A percentile compares a stretch with the other conserved stretches of the same genome.
Evolutionary conservation across 2,888 invertebrate species (phyloP).

Genomic region (Galeruca laticollis): DNA sequence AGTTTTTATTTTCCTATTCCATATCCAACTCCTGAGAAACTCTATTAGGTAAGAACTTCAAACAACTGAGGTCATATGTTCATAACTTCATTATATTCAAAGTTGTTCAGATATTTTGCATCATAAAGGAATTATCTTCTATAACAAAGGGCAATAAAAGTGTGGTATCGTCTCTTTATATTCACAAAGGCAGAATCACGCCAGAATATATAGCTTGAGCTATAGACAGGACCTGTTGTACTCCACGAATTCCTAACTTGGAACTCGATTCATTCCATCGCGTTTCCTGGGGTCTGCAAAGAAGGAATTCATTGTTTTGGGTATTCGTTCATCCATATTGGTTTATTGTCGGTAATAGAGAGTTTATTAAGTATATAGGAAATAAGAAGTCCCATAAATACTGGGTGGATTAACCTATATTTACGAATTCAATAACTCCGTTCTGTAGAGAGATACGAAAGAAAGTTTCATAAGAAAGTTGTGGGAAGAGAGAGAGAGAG

Average conservation of each 20-base stretch:
- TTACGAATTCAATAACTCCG: too few species aligned
- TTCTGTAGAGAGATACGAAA: too few species aligned
- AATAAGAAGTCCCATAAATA: not conserved
- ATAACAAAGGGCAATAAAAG: conserved; percentile 61
- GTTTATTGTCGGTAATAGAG: not conserved
- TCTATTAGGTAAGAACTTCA: conserved; percentile 35
- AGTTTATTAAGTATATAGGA: too few species aligned
- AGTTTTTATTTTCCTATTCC: conserved; percentile 13
- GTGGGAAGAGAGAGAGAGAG: too few species aligned
- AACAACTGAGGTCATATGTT: conserved; percentile 41
- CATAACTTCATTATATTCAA: conserved; percentile 56
- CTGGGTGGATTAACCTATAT: too few species aligned
- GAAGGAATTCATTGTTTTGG: not conserved
- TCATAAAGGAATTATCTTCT: conserved; percentile 59
- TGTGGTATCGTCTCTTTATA: conserved; percentile 51
- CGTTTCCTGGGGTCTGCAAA: conserved; percentile 26
- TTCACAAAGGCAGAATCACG: conserved; percentile 50
- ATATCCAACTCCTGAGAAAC: conserved; percentile 25
- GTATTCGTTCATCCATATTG: not conserved
- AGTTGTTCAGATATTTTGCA: conserved; percentile 57
- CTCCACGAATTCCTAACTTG: too few species aligned
- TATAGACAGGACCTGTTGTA: too few species aligned
- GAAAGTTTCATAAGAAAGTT: too few species aligned
- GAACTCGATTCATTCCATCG: conserved; percentile 49
- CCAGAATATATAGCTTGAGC: conserved; percentile 37